Conservation (phyloP, 2,113 vertebrate genomes). For the Neolamprologus sp. region DNA sequence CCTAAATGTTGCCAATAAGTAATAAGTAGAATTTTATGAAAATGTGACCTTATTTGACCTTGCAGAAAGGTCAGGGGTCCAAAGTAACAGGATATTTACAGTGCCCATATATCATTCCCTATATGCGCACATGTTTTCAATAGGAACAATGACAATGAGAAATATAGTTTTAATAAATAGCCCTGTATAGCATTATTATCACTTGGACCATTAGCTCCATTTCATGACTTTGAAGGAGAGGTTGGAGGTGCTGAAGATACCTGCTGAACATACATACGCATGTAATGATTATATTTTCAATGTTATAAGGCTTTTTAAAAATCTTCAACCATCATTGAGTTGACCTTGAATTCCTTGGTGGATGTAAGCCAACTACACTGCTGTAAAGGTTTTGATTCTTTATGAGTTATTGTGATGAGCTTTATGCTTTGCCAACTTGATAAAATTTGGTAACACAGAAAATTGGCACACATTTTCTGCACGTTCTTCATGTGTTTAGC, state of each 20-base stretch:
- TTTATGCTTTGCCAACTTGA: background rate
- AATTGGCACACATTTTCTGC: background rate
- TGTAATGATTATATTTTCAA: background rate
- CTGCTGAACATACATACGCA: background rate
- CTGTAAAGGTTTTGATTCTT: background rate
- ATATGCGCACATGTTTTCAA: background rate
- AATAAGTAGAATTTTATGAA: background rate
- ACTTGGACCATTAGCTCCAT: background rate
- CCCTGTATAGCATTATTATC: background rate
- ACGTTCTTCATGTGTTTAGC: background rate
- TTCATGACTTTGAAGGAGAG: background rate
- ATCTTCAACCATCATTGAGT: background rate
- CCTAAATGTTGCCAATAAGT: background rate
- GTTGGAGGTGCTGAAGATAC: fast-evolving
- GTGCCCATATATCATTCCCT: background rate
- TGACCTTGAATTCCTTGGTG: background rate
- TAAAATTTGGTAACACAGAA: background rate
- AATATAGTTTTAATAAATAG: background rate
- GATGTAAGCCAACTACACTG: background rate
- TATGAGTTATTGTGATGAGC: background rate
- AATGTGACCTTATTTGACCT: background rate
- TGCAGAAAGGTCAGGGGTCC: background rate
- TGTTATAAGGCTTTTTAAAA: background rate
- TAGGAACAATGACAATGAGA: background rate
- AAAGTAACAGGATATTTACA: background rate